A percentile compares a stretch with the other conserved stretches of the same genome.
phyloP scores from a whole-genome alignment of 2,113 vertebrate genomes.

The Baryphthengus martii region DNA sequence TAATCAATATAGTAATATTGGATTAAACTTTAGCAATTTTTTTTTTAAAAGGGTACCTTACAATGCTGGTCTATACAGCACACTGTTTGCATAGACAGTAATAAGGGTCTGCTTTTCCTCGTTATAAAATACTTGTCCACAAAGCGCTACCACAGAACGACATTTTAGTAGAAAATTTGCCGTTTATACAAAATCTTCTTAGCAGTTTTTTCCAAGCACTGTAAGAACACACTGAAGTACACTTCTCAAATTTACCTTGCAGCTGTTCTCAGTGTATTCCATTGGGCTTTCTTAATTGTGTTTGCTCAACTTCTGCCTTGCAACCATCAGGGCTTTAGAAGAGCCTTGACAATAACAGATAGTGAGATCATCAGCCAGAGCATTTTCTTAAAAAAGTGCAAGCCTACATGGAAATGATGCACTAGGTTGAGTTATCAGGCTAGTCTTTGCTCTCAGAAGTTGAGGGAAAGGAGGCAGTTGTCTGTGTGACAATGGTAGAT shows the following conservation, averaged over 20 bases:
- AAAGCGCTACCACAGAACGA: neutral
- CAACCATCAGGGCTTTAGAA: neutral
- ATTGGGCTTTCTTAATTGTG: neutral
- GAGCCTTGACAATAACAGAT: neutral
- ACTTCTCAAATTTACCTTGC: neutral
- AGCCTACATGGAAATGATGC: neutral
- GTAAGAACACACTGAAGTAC: neutral
- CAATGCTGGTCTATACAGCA: neutral
- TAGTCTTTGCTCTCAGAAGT: neutral
- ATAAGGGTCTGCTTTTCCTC: neutral
- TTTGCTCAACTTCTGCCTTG: neutral
- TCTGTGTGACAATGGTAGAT: neutral
- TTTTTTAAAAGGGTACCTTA: neutral
- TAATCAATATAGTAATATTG: neutral
- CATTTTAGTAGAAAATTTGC: neutral
- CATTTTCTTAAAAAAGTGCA: neutral
- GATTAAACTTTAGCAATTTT: neutral
- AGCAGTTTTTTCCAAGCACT: neutral
- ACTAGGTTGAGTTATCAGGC: neutral
- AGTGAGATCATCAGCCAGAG: neutral
- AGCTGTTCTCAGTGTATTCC: neutral
- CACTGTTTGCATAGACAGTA: neutral
- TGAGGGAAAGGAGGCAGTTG: neutral
- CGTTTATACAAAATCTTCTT: neutral
- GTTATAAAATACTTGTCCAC: neutral